These are phyloP conservation scores for Nansenia antarctica DNA, from an alignment of 2,113 vertebrate species.

Conservation along the genomic window DNA sequence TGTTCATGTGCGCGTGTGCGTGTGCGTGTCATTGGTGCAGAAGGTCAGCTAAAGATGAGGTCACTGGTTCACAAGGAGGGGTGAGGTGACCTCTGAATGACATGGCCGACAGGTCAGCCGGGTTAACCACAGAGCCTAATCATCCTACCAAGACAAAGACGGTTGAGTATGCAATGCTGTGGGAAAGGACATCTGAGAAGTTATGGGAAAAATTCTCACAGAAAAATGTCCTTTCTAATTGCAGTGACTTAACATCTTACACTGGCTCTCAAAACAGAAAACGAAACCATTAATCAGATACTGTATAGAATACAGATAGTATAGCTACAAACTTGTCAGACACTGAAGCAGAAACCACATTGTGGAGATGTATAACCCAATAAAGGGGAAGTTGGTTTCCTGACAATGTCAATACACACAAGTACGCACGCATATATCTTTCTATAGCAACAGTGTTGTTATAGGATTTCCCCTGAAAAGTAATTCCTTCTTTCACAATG, in stretches of 20 bases:
- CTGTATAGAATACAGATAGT: too few species aligned
- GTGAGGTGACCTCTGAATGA: neutral
- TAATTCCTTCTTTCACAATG: neutral
- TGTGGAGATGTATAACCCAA: neutral
- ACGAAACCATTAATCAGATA: too few species aligned
- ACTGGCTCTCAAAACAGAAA: too few species aligned
- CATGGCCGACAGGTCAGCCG: neutral
- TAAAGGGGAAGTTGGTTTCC: neutral
- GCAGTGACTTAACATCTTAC: too few species aligned
- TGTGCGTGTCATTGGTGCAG: neutral
- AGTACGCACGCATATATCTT: neutral
- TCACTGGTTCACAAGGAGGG: conserved; percentile 20
- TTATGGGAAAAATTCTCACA: neutral
- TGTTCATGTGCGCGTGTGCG: too few species aligned
- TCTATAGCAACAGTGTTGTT: neutral
- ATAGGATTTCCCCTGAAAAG: neutral
- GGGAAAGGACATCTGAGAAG: neutral
- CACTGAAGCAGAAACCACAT: neutral
- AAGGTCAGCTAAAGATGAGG: neutral
- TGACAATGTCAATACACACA: neutral
- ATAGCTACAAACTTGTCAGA: neutral
- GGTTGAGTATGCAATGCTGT: neutral
- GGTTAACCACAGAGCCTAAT: neutral
- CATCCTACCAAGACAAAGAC: neutral
- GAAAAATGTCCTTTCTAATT: neutral